phyloP scores from a whole-genome alignment of 2,888 invertebrate genomes.

The Cantharis nigra region DNA sequence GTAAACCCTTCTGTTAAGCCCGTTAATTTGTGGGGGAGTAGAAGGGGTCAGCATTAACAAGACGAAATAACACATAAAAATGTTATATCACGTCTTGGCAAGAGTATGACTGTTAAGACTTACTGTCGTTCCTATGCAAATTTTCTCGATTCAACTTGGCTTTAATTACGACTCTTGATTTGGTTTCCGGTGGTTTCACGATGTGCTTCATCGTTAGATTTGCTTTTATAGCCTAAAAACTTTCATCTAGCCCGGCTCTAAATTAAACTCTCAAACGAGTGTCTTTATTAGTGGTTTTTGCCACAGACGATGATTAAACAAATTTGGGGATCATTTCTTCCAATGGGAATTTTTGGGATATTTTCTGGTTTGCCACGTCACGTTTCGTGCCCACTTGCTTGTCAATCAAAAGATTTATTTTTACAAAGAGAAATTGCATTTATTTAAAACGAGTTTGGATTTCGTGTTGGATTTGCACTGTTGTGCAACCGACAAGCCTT shows the following conservation, averaged over 20 bases:
- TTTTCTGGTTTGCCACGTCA: neutral
- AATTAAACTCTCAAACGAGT: conserved; percentile 20
- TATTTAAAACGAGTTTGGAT: neutral
- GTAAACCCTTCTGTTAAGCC: conserved; percentile 24
- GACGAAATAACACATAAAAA: conserved; percentile 46
- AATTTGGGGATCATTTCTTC: neutral
- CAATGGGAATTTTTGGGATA: neutral
- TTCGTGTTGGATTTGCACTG: neutral
- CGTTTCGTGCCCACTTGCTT: neutral
- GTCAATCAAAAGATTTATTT: neutral
- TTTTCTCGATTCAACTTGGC: conserved; percentile 38
- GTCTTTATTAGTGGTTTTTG: neutral
- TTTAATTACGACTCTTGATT: conserved; percentile 37
- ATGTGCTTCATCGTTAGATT: conserved; percentile 33
- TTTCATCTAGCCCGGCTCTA: conserved; percentile 27
- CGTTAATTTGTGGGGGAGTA: conserved; percentile 20
- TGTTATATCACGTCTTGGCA: conserved; percentile 44
- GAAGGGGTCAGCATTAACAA: conserved; percentile 44
- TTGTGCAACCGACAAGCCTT: neutral
- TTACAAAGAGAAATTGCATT: neutral
- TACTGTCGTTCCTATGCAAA: conserved; percentile 41
- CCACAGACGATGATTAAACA: neutral
- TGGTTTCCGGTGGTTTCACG: conserved; percentile 36
- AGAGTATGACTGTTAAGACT: conserved; percentile 33
- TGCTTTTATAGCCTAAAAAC: conserved; percentile 30